A percentile compares a stretch with the other conserved stretches of the same genome.
phyloP scores from a whole-genome alignment of 35 echinoderm and acorn worm species.

The Apostichopus californicus region DNA sequence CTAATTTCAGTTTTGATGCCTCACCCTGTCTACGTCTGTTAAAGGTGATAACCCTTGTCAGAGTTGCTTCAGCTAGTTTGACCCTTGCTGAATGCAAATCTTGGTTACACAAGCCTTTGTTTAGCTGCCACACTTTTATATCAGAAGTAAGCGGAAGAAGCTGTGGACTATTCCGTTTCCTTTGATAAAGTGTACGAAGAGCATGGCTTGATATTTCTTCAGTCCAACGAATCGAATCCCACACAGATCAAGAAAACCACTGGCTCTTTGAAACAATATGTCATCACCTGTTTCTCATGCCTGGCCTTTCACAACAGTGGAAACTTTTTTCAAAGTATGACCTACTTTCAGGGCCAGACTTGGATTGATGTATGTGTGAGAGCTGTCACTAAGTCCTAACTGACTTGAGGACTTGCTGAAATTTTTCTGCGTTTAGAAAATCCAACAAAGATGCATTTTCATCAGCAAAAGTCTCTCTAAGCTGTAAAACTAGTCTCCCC shows the following conservation, averaged over 20 bases:
- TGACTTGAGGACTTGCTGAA: background rate
- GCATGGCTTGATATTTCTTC: slow-evolving; percentile 22
- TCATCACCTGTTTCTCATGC: slow-evolving; percentile 13
- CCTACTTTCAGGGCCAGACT: slow-evolving; percentile 39
- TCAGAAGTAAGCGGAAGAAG: slow-evolving; percentile 58
- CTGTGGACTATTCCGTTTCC: slow-evolving; percentile 47
- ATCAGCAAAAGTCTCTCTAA: slow-evolving; percentile 3
- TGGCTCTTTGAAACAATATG: background rate
- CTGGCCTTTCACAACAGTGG: background rate
- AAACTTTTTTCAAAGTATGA: slow-evolving; percentile 28
- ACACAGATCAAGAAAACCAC: slow-evolving; percentile 7
- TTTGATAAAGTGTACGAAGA: slow-evolving; percentile 57
- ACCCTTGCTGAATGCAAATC: slow-evolving; percentile 30
- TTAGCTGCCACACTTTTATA: slow-evolving; percentile 42
- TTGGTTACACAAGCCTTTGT: background rate
- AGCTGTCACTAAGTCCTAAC: background rate
- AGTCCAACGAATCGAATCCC: background rate
- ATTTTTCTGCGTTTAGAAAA: slow-evolving; percentile 35
- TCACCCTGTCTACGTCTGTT: slow-evolving; percentile 64
- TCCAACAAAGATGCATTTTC: slow-evolving; percentile 17
- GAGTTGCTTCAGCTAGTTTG: slow-evolving; percentile 58
- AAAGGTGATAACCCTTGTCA: slow-evolving; percentile 63
- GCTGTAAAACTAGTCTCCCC: slow-evolving; percentile 43
- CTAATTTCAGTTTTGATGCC: slow-evolving; percentile 52
- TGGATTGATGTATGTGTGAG: slow-evolving; percentile 24